Evolutionary conservation across 2,113 vertebrate genomes (phyloP), one percentile per base, ranked within the genome.

Genomic region (Lampris incognitus): DNA sequence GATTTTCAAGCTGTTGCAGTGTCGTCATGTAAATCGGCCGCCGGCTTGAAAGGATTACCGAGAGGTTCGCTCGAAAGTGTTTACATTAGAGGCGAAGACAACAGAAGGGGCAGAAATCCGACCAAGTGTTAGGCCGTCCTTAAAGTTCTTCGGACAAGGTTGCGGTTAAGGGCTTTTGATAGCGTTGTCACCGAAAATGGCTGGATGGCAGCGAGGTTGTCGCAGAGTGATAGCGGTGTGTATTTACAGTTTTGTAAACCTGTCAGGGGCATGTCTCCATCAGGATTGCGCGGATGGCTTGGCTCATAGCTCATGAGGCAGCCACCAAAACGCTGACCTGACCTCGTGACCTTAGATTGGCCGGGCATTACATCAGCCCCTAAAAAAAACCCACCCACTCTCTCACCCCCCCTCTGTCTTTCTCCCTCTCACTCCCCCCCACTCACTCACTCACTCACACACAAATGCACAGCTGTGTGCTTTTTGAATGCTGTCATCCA

Each of bases 291-390:
- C 40, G 50, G 60, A 66, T 58, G 42, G 70, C 54, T 66, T 36
- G 65, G 37, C 51, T 6, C 42, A 66, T 61, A 63, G 2, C 46
- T 66, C 56, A 42, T 56, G 65, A 51, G 38, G 73, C 7, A 38
- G 44, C 46, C 58, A n/a, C 68, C 59, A 40, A 71, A 81, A 73
- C 54, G 49, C 54, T 85, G 67, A 80, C 69, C 74, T 79, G 8
- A 72, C 70, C 63, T 0, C 52, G 64, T 81, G 55, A 79, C 72
- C 64, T 66, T 9, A 41, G 41, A 56, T 68, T 50, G 24, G 44
- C 6, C 62, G 57, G 38, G 44, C 56, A 76, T 85, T 76, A 85
- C 61, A 1, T 85, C 82, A 88, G 37, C 54, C 55, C 1, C 50
- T 55, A 9, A 60, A n/a, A 37, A 40, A 1, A 10, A 39, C 36